phyloP scores from a whole-genome alignment of 2,888 invertebrate genomes.

The Eupithecia exiguata region DNA sequence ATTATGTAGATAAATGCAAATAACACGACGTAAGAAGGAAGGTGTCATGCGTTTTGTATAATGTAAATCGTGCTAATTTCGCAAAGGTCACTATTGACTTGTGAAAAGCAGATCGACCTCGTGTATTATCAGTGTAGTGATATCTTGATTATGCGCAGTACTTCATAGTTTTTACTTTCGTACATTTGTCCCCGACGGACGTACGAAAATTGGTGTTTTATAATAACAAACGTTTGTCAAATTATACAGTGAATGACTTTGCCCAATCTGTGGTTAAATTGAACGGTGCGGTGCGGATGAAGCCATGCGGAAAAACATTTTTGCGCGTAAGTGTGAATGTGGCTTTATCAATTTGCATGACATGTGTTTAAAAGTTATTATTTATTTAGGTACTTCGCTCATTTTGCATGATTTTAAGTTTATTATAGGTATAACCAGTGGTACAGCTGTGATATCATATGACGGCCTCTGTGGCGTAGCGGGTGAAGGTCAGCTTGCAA shows the following conservation, averaged over 20 bases:
- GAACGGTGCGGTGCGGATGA: slow-evolving; percentile 4
- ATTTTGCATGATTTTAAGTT: neutral
- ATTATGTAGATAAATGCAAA: slow-evolving; percentile 33
- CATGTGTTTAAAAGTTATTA: neutral
- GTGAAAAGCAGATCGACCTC: slow-evolving; percentile 74
- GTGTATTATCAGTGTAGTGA: slow-evolving; percentile 72
- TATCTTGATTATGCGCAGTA: slow-evolving; percentile 74
- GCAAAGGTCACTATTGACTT: slow-evolving; percentile 74
- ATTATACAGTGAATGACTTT: slow-evolving; percentile 1
- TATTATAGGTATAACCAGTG: slow-evolving; percentile 8
- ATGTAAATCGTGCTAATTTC: slow-evolving; percentile 74
- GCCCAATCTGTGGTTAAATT: neutral
- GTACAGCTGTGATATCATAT: neutral
- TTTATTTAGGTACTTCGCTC: neutral
- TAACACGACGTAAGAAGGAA: slow-evolving; percentile 32
- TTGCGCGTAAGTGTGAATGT: slow-evolving; percentile 44
- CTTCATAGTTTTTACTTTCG: slow-evolving; percentile 61
- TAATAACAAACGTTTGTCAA: slow-evolving; percentile 7
- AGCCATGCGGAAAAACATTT: slow-evolving; percentile 46
- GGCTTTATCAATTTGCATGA: slow-evolving; percentile 18
- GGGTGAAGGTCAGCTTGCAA: too few relatives aligned
- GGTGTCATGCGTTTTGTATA: slow-evolving; percentile 63
- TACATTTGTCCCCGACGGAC: slow-evolving; percentile 56
- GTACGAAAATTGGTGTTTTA: slow-evolving; percentile 39
- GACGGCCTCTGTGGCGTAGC: too few relatives aligned